A percentile compares a stretch with the other conserved stretches of the same genome.
These are phyloP conservation scores for Hippocampus abdominalis DNA, from an alignment of 2,113 vertebrate species.

Conservation along the genomic window DNA sequence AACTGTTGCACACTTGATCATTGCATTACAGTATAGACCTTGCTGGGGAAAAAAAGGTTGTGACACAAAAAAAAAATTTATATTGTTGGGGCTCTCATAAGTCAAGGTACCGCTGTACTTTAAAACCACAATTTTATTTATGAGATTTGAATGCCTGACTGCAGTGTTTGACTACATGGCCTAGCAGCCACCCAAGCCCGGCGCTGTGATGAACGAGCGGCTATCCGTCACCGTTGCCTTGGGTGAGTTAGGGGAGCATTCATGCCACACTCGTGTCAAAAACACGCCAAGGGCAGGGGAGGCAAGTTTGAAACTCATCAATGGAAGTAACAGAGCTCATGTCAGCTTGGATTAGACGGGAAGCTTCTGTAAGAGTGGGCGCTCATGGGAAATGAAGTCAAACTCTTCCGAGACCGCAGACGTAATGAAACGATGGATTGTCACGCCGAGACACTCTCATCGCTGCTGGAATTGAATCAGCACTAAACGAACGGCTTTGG, in stretches of 20 bases:
- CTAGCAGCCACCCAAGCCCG: constrained; percentile 14
- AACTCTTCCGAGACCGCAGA: not conserved
- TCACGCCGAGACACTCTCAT: constrained; percentile 15
- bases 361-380: constrained; percentile 26
- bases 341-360: constrained; percentile 32
- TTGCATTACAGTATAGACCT: not conserved
- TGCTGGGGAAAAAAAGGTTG: not conserved
- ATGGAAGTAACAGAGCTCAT: constrained; percentile 39
- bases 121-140: constrained; percentile 4
- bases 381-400: constrained; percentile 40
- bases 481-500: constrained; percentile 45
- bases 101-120: not conserved
- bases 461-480: constrained; percentile 48
- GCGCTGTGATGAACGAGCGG: constrained; percentile 33
- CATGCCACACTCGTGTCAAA: constrained; percentile 24
- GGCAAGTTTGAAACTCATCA: constrained; percentile 40
- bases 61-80: not conserved
- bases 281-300: constrained; percentile 15
- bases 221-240: constrained; percentile 40
- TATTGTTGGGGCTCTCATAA: not conserved
- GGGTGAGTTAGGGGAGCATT: constrained; percentile 9
- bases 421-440: constrained; percentile 10
- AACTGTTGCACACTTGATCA: no score
- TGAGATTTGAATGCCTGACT: constrained; percentile 9
- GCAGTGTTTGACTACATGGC: constrained; percentile 8